Base-by-base conservation (phyloP, 2,888 invertebrate species). In the Stomorhina lunata region DNA sequence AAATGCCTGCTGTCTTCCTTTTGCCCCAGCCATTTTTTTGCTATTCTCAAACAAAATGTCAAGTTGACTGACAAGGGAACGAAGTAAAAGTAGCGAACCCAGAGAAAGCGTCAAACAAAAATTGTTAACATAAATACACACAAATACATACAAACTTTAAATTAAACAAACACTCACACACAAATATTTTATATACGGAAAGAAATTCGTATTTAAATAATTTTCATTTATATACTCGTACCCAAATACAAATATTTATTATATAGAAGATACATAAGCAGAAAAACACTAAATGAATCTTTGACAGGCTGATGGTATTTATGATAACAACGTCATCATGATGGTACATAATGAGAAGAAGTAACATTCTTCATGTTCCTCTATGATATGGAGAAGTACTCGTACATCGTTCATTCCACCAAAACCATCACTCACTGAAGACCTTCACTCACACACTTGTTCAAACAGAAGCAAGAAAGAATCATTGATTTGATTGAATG, bases 11-110 rank as follows among this genome's bases (percentile, higher is more conserved):
- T 34, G 27, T 7, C 9, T 59, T 25, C 9, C 50, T 29, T 77
- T 50, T 61, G 61, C 34, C 34, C 50, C 63, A 27, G 25, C 34
- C 48, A n/a, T n/a, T n/a, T n/a, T 50, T 45, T 63, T 57, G 25
- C 61, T 71, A 27, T 4, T 73, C 32, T 73, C 15, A 40, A 66
- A 68, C 40, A 43, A 76, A 77, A 66, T 72, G 77, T 81, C 72
- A 77, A 61, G 55, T 59, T 72, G 66, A 72, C 68, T 81, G 77
- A 77, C 81, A 81, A 68, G 81, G 71, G 45, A 55, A 63, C 59
- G 66, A 66, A n/a, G n/a, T n/a, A n/a, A 76, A 76, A 29, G 45
- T 57, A 34, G 68, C 29, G 20, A 48, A 40, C 59, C 7, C 37
- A 66, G 17, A 53, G 20, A 43, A 68, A 59, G 68, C 37, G 6